These are phyloP conservation scores for Aptenodytes patagonicus DNA, from an alignment of 2,113 vertebrate species.

Conservation along the genomic window DNA sequence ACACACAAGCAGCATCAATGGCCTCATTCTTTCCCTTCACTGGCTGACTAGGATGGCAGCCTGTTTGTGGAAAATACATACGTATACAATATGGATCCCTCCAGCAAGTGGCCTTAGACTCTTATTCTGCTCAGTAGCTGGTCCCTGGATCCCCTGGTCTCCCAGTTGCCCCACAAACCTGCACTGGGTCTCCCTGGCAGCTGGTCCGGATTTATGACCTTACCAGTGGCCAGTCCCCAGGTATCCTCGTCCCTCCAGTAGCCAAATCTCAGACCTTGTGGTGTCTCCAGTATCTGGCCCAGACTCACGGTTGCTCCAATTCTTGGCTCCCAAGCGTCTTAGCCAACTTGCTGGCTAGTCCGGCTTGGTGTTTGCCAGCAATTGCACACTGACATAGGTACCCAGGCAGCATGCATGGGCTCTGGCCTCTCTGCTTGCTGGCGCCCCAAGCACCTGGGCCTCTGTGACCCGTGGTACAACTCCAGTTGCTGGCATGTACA, in stretches of 20 bases:
- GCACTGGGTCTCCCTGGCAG: neutral
- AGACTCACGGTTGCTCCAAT: fast-evolving
- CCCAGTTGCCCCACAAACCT: neutral
- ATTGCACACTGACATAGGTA: neutral
- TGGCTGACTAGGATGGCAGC: neutral
- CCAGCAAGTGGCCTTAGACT: neutral
- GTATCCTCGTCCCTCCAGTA: neutral
- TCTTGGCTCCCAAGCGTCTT: neutral
- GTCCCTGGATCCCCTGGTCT: neutral
- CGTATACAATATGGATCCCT: neutral
- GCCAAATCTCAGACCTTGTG: neutral
- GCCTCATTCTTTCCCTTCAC: neutral
- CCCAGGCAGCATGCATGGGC: neutral
- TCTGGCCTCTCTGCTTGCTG: neutral
- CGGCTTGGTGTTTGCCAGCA: neutral
- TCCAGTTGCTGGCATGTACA: fast-evolving
- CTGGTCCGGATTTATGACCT: neutral
- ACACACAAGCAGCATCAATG: neutral
- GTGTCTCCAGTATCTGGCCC: neutral
- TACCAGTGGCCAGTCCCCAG: neutral
- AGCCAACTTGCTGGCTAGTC: neutral
- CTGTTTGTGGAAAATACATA: neutral
- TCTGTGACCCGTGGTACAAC: fast-evolving
- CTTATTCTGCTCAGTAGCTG: neutral
- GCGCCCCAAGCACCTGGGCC: neutral